Evolutionary conservation across 1,140 invertebrate species (phyloP).

Genomic region (Lepidurus apus): DNA sequence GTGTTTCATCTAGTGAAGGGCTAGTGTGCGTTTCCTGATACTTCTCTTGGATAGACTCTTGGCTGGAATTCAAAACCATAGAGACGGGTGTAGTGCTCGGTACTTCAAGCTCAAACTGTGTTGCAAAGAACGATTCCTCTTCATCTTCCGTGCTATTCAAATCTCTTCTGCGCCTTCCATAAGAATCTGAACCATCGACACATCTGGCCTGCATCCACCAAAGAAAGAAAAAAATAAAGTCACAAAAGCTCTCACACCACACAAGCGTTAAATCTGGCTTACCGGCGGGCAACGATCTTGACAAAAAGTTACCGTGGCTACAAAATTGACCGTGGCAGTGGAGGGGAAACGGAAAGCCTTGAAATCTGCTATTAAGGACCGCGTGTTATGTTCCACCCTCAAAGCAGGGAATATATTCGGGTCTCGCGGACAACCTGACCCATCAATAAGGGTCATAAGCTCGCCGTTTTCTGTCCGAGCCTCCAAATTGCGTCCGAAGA

Average conservation of each 20-base stretch:
- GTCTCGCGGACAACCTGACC: slow-evolving; percentile 50
- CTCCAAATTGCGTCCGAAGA: slow-evolving; percentile 51
- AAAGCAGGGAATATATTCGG: slow-evolving; percentile 49
- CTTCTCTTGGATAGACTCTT: slow-evolving; percentile 31
- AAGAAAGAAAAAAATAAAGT: slow-evolving; percentile 32
- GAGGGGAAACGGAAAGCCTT: slow-evolving; percentile 53
- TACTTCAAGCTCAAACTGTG: slow-evolving; percentile 27
- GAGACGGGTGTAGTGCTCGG: slow-evolving; percentile 19
- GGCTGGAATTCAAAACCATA: slow-evolving; percentile 32
- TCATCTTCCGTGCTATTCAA: slow-evolving; percentile 38
- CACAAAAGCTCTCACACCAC: background rate
- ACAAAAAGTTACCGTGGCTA: slow-evolving; percentile 53
- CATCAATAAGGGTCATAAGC: slow-evolving; percentile 49
- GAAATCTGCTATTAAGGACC: slow-evolving; percentile 48
- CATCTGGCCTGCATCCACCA: slow-evolving; percentile 40
- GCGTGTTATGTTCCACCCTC: slow-evolving; percentile 45
- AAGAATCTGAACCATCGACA: slow-evolving; percentile 43
- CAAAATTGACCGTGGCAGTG: slow-evolving; percentile 51
- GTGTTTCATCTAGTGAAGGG: background rate
- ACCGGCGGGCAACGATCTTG: slow-evolving; percentile 50
- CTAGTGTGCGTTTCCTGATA: background rate
- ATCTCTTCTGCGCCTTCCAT: slow-evolving; percentile 40
- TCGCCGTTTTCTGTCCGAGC: slow-evolving; percentile 51
- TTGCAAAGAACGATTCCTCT: slow-evolving; percentile 27
- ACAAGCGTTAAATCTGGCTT: slow-evolving; percentile 25